Base-by-base conservation (phyloP, 2,888 invertebrate genomes). In the Euphydryas editha region DNA sequence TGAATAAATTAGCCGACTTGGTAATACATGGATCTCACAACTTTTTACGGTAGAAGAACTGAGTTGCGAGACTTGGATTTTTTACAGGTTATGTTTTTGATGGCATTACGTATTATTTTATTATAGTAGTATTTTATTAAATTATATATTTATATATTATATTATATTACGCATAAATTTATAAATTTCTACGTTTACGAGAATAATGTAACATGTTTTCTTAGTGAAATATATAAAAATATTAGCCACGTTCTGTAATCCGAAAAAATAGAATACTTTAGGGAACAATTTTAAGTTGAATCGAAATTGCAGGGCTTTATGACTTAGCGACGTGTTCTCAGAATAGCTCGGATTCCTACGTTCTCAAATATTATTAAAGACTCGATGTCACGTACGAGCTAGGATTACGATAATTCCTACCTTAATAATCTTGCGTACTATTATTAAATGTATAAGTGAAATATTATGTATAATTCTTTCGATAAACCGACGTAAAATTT, bases 281-380 rank as follows among this genome's bases (percentile, higher is more conserved):
- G 65, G 59, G 68, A 68, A 59, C 62, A 56, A 47, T 65, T 62
- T 68, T 59, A 68, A 62, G 59, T 65, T 65, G 49, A 59, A 65
- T 59, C 68, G 49, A 59, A 62, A 65, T 59, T 65, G 62, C 49
- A 61, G 47, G 58, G 67, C 68, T 68, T 68, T 68, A 68, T 62
- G 64, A 65, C 59, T 59, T 62, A 55, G 62, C 59, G 62, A 65
- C 65, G 59, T 68, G 62, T 68, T 55, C 20, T 18, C 49, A 13
- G 55, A 55, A 61, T 55, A 10, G 51, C 55, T 24, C 42, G 30
- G 44, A 55, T 44, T 61, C 57, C 21, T 57, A 42, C 42, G 39
- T 57, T 42, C 57, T 20, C 56, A 39, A 56, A 56, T 56, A 56
- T 56, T 56, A 20, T 56, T 36, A 56, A 56, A 56, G 56, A 37